These are phyloP conservation scores for Papilio protenor DNA, from an alignment of 2,888 invertebrate species.

Conservation along the genomic window DNA sequence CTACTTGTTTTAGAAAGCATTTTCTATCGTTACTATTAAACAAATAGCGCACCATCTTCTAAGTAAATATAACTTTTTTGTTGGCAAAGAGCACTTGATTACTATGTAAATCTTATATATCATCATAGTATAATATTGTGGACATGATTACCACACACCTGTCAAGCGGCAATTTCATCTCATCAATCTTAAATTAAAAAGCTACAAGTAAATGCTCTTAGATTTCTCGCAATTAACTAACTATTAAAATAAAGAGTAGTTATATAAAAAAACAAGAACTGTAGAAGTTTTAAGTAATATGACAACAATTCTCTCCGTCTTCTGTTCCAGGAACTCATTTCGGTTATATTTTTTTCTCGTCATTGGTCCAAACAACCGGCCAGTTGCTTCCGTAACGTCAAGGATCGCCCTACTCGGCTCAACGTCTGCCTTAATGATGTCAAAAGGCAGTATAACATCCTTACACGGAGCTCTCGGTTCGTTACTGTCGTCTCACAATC, in stretches of 20 bases:
- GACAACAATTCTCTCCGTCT: conserved; percentile 10
- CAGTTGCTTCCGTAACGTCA: conserved; percentile 51
- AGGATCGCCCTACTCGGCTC: conserved; percentile 56
- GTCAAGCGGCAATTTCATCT: conserved; percentile 65
- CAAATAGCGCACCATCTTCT: neutral
- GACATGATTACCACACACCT: conserved; percentile 64
- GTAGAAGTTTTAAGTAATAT: neutral
- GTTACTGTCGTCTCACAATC: conserved; percentile 73
- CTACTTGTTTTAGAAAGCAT: neutral
- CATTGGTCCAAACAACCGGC: conserved; percentile 13
- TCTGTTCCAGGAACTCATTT: conserved; percentile 44
- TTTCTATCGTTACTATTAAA: neutral
- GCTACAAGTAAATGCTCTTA: conserved; percentile 73
- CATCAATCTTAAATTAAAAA: conserved; percentile 75
- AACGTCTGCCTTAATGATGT: conserved; percentile 75
- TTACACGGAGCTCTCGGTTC: conserved; percentile 73
- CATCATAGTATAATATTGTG: conserved; percentile 63
- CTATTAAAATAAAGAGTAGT: conserved; percentile 41
- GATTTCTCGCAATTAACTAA: conserved; percentile 48
- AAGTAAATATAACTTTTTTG: conserved; percentile 20
- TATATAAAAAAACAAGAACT: conserved; percentile 42
- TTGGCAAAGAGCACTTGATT: conserved; percentile 52
- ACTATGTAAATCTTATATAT: conserved; percentile 72
- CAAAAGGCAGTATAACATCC: conserved; percentile 79
- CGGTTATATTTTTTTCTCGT: conserved; percentile 38